Evolutionary conservation across 1,140 invertebrate species (phyloP), one percentile per base, ranked within the genome.

Genomic region (Leptinotarsa undecemlineata): DNA sequence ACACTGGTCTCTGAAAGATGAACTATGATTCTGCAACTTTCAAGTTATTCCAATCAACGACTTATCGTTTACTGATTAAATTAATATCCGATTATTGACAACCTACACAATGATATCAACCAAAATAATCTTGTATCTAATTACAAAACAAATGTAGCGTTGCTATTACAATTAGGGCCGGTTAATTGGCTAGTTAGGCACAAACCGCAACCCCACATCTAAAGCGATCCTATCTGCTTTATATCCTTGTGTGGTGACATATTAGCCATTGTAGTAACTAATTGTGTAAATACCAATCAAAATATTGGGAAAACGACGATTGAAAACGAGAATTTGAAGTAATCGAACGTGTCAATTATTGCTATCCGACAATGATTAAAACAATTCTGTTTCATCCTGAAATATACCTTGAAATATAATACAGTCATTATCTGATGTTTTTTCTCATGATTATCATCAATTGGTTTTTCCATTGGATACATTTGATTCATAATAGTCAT

Each of bases 161-260:
- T 60, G 57, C 77, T 64, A 70, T 74, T 74, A 75, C 77, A 80
- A 80, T 77, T 76, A 79, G 77, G 73, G 72, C 71, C 72, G 78
- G 76, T 78, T 80, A 80, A 80, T 80, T 78, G 77, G 75, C 71
- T 76, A 75, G 77, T 78, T 78, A 76, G 70, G 74, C 74, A 76
- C 48, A 75, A 76, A 78, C 78, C 76, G 71, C 78, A 78, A 80
- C 78, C 75, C 75, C 66, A 67, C 42, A 13, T 64, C 76, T 57
- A 48, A 68, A 61, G 73, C 60, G 71, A 73, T 72, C 19, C 60
- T 73, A 76, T 74, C 72, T 69, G 66, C 61, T 68, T 74, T 68
- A 69, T 77, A 42, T 72, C 26, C 63, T 67, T 71, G 20, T 60
- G 23, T 26, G 26, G 20, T 70, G 68, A 70, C 68, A 57, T 70